Base-by-base conservation (phyloP, 2,888 invertebrate genomes). In the Linyphia triangularis region DNA sequence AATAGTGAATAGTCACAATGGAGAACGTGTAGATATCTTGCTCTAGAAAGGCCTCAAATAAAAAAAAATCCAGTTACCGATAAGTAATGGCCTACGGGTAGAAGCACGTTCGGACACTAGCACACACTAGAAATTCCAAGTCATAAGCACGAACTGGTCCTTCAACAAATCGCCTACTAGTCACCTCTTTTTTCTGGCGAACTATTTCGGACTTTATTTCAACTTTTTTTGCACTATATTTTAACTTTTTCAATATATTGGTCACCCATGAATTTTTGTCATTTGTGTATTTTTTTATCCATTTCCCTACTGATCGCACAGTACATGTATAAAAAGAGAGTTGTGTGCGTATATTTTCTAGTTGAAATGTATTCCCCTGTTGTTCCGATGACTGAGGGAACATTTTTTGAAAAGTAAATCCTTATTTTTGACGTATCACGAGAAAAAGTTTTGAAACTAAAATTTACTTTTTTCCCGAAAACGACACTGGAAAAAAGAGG, bases 111-210 rank as follows among this genome's bases (percentile, higher is more conserved):
- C 26, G 13, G 67, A 24, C 61, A 19, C 9, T 40, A 19, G 16
- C 51, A n/a, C n/a, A 22, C n/a, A n/a, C 63, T 40, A 24, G 40
- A 22, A 51, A 33, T 79, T 69, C 51, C 57, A 59, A 70, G 70
- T 61, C 73, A 67, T 84, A 57, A 84, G 84, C 84, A 84, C 84
- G 84, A 75, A 75, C 65, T 75, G 26, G 75, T 61, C 51, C 30
- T 84, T 75, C 75, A 84, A 67, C 75, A 84, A 84, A 84, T 84
- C 51, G 57, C 61, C 16, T 33, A 33, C 51, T 40, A 72, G 59
- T 61, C 70, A 61, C 61, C 37, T 61, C 40, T n/a, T n/a, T n/a
- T n/a, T n/a, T n/a, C n/a, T n/a, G n/a, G n/a, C n/a, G n/a, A 40
- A 40, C 40, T 1, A 40, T 40, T 9, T 40, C 40, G 16, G 16